Base-by-base conservation (phyloP, 2,888 invertebrate genomes). In the Epistrophe grossulariae region DNA sequence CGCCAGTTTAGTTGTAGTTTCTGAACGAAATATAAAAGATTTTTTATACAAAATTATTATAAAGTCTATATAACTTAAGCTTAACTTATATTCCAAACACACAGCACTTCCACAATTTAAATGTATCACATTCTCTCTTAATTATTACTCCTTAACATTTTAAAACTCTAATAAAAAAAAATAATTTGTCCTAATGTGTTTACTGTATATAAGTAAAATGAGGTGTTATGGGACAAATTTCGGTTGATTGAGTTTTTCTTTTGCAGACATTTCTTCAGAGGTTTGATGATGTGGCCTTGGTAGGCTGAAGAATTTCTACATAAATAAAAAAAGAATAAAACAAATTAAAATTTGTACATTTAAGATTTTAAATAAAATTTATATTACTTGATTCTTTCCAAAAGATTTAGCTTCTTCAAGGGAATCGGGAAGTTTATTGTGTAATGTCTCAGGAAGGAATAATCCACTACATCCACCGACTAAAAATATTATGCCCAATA, bases 391-490 rank as follows among this genome's bases (percentile, higher is more conserved):
- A 79, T 92, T 91, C 88, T 91, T 92, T 57, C 95, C 95, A 91
- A 95, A 95, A 28, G 91, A 90, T 89, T 94, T 93, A 0, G 95
- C 95, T 88, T 95, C 95, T 89, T 94, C 93, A 84, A 95, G 91
- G 4, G 95, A 95, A 92, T 95, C 95, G 57, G 95, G 95, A 80
- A 96, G 91, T 89, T 94, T 94, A 79, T 93, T 93, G 90, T 95
- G 94, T 74, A 95, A 91, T 2, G 95, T 95, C 92, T 95, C 95
- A 0, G 95, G 95, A 64, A 96, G 91, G 88, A 94, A 93, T 35
- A 94, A 89, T 0, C 94, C 93, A 0, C 93, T 92, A 9, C 28
- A 94, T 70, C 93, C 91, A 59, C 94, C 95, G 6, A 94, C 43
- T 11, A 94, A 74, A 52, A 93, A 93, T 50, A 94, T 90, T 10